phyloP scores from a whole-genome alignment of 2,113 vertebrate species.

The Grantiella picta region DNA sequence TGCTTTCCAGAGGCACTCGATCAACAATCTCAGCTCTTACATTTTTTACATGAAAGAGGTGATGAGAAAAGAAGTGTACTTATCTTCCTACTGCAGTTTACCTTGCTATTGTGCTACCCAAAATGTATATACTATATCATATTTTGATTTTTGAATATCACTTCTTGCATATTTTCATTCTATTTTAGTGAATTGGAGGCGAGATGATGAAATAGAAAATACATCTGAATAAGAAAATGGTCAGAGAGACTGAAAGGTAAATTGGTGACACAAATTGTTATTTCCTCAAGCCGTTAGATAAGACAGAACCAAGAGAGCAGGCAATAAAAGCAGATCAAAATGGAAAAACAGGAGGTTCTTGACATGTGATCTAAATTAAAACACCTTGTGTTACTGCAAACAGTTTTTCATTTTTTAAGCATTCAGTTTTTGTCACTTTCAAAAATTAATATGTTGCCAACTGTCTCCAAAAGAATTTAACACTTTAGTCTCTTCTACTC shows the following conservation, averaged over 20 bases:
- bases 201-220: neutral
- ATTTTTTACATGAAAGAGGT: neutral
- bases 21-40: neutral
- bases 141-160: neutral
- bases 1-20: neutral
- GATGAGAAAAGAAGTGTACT: neutral
- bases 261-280: neutral
- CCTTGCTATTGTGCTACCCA: neutral
- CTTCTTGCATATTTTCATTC: neutral
- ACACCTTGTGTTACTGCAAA: neutral
- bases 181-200: neutral
- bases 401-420: neutral
- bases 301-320: neutral
- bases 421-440: neutral
- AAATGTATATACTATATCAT: neutral
- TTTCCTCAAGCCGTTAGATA: slow-evolving; percentile 3
- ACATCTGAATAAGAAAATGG: neutral
- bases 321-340: neutral
- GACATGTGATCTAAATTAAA: slow-evolving; percentile 1
- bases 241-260: neutral
- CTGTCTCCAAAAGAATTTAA: neutral
- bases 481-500: neutral
- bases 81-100: neutral
- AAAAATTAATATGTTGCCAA: neutral
- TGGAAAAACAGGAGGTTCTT: neutral